These are phyloP conservation scores for Rhynchopsitta pachyrhyncha DNA, from an alignment of 2,113 vertebrate genomes.

Conservation along the genomic window DNA sequence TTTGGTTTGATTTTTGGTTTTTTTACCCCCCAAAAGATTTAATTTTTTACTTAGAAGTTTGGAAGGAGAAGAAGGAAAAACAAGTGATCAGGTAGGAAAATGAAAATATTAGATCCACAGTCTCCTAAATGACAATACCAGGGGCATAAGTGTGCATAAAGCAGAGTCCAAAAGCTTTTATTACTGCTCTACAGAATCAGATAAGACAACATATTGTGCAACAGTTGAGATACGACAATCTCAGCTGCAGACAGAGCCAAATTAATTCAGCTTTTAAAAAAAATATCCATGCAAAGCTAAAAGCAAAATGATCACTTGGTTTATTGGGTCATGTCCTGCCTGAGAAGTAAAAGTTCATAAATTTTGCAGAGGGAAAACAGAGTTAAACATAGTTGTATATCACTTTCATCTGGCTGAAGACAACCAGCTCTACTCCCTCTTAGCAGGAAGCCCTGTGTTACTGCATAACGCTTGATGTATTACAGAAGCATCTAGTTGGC, in stretches of 20 bases:
- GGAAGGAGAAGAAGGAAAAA: background rate
- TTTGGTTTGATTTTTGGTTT: background rate
- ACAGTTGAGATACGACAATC: background rate
- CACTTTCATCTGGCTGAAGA: conserved; percentile 17
- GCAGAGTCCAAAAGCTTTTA: background rate
- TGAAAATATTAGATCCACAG: background rate
- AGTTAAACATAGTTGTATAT: background rate
- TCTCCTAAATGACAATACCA: background rate
- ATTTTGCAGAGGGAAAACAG: background rate
- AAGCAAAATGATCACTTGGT: background rate
- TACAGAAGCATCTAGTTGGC: conserved; percentile 67
- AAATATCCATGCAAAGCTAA: background rate
- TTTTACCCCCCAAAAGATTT: background rate
- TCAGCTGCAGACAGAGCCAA: background rate
- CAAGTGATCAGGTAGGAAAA: background rate
- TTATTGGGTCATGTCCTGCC: background rate
- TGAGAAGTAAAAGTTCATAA: background rate
- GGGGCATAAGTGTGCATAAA: background rate
- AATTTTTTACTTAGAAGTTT: background rate
- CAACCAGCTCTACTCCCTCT: background rate
- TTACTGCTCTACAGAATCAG: background rate
- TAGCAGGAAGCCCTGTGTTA: background rate
- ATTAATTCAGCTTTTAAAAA: background rate
- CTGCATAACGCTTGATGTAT: conserved; percentile 1
- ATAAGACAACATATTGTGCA: background rate